Base-by-base conservation (phyloP, 2,113 vertebrate genomes). In the Lycaon pictus region DNA sequence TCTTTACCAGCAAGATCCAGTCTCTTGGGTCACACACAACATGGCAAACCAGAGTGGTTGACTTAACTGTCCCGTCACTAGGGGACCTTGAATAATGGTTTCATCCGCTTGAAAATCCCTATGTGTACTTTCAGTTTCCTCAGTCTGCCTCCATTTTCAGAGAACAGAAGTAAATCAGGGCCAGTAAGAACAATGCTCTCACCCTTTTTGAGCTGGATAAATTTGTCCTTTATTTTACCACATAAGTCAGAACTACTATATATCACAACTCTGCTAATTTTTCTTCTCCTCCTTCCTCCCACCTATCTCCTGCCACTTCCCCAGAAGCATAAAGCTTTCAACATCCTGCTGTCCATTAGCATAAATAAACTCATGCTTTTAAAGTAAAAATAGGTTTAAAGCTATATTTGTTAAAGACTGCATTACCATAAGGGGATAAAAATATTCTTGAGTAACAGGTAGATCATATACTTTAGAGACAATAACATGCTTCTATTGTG, bases 321-420 rank as follows among this genome's bases (percentile, higher is more conserved):
- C 67, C 90, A 79, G 92, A 95, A 94, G 88, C 95, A 95, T 83
- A 95, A 97, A 95, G 82, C 94, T 98, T 96, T 97, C 94, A 97
- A 93, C 63, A 97, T 97, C 97, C 95, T 96, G 90, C 77, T 98
- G 93, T 98, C 98, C 98, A 98, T 98, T 98, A 98, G 88, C 97
- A 95, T 98, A 98, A 98, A 98, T 98, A 98, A 98, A 89, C 95
- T 65, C 79, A 89, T 94, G 97, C 97, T 98, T 98, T 97, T 95
- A 97, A 83, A 91, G 53, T 93, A 98, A 97, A 97, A 98, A 98
- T 94, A 97, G 96, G 87, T 69, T 88, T 60, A 96, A 81, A 94
- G 88, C 94, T 97, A 56, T 98, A 95, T 94, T 98, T 97, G 77
- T 96, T 96, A 94, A 96, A 94, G 90, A 83, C 55, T 94, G 55